Evolutionary conservation across 2,113 vertebrate species (phyloP).

Genomic region (Monopterus albus): DNA sequence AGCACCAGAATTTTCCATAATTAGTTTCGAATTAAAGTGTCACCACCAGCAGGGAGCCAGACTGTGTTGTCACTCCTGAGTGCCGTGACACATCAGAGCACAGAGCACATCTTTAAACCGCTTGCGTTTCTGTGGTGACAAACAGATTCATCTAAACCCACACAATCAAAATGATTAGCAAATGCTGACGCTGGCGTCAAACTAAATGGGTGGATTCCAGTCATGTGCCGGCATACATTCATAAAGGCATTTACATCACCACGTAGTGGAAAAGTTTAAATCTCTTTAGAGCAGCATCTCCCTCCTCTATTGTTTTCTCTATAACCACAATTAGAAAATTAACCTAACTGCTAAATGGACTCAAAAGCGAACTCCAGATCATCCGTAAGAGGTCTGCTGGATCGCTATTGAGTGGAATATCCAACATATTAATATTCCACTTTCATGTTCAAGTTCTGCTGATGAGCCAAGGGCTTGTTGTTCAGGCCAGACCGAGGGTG

Average conservation of each 20-base stretch:
- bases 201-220: conserved; percentile 17
- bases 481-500: conserved; percentile 37
- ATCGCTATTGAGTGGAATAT: conserved; percentile 18
- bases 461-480: conserved; percentile 53
- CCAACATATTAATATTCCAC: conserved; percentile 46
- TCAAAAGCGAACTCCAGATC: conserved; percentile 13
- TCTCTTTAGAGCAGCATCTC: background rate
- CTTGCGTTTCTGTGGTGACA: conserved; percentile 36
- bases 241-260: background rate
- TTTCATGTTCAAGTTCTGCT: conserved; percentile 26
- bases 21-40: conserved; percentile 62
- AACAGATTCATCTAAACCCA: conserved; percentile 43
- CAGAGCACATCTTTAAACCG: conserved; percentile 43
- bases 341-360: conserved; percentile 7
- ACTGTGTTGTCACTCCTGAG: conserved; percentile 47
- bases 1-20: conserved; percentile 48
- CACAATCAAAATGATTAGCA: conserved; percentile 41
- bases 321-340: background rate
- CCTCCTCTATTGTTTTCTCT: conserved; percentile 1
- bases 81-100: conserved; percentile 37
- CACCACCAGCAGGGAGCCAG: conserved; percentile 24
- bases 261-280: background rate
- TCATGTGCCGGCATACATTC: conserved; percentile 1
- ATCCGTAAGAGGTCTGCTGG: conserved; percentile 18
- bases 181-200: conserved; percentile 21